Conservation (phyloP, 2,888 invertebrate genomes). For the Urechis unicinctus region DNA sequence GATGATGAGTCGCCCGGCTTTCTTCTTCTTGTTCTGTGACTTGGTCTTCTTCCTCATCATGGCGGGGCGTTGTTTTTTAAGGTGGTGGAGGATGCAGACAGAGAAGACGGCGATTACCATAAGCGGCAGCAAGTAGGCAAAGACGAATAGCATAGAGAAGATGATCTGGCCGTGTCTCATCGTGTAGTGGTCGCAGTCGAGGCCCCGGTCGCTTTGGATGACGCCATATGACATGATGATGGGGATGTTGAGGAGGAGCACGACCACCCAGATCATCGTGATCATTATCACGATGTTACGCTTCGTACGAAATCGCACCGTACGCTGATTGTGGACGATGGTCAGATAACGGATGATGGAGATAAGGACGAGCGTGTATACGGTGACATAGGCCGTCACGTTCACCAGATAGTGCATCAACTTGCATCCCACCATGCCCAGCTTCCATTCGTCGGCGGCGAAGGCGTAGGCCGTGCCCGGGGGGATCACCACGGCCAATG, state of each 20-base stretch:
- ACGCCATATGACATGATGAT: conserved; percentile 6
- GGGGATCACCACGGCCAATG: conserved; percentile 83
- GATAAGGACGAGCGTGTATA: conserved; percentile 58
- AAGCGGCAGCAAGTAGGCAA: conserved; percentile 23
- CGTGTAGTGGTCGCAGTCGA: conserved; percentile 16
- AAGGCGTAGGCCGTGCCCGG: conserved; percentile 73
- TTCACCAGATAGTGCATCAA: conserved; percentile 83
- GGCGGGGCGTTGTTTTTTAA: conserved; percentile 9
- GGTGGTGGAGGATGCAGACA: conserved; percentile 19
- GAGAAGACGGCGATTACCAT: conserved; percentile 19
- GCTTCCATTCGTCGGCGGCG: conserved; percentile 68
- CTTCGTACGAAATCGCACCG: conserved; percentile 71
- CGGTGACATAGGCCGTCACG: conserved; percentile 82
- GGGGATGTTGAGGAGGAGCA: conserved; percentile 8
- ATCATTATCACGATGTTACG: conserved; percentile 60
- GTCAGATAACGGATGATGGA: conserved; percentile 16
- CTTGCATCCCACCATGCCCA: conserved; percentile 80
- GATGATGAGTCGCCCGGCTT: conserved; percentile 21
- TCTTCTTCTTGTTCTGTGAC: conserved; percentile 12
- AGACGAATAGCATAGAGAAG: conserved; percentile 21
- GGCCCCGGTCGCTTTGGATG: background rate
- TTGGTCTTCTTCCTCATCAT: conserved; percentile 12
- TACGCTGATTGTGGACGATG: conserved; percentile 15
- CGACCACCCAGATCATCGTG: conserved; percentile 8
- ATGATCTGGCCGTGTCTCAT: conserved; percentile 8